Base-by-base conservation (phyloP, 2,113 vertebrate species). In the Sylvia atricapilla region DNA sequence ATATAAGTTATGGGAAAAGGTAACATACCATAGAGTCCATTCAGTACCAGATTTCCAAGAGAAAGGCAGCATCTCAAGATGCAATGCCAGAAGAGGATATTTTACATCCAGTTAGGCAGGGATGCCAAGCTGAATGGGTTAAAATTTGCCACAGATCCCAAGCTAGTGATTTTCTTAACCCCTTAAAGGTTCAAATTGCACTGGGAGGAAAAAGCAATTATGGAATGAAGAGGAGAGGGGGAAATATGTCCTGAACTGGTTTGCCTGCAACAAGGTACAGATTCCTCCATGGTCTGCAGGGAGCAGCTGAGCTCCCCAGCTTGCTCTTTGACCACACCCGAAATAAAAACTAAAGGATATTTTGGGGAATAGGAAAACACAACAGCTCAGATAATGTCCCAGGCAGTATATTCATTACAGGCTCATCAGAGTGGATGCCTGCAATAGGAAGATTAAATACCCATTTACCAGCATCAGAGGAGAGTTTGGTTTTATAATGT, bases 401-500 rank as follows among this genome's bases (percentile, higher is more conserved):
- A 76, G 66, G 96, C 96, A 96, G 94, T 98, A 87, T 97, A 96
- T 97, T 97, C 97, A 98, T 98, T 98, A 97, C 97, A 97, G 95
- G 66, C 93, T 97, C 97, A 96, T 97, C 95, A 96, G 96, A 97
- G 95, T 83, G 85, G 97, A 98, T 98, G 98, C 97, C 98, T 98
- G 97, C 95, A 96, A 97, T 97, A 95, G 67, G 85, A 97, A 98
- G 98, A 98, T 98, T 98, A 98, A 98, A 98, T 98, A 98, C 97
- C 97, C 98, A 98, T 98, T 98, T 98, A 97, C 97, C 97, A 97
- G 97, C 97, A 97, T 98, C 97, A 97, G 97, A 98, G 98, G 97
- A 97, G 97, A 97, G 96, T 97, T 97, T 97, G 97, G 97, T 97
- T 98, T 98, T 98, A 98, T 98, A 98, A 98, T 98, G 97, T 97